Percentiles rank a stretch among this genome's conserved stretches.
phyloP scores from a whole-genome alignment of 2,797 vertebrate species.

The Oophaga sylvatica region DNA sequence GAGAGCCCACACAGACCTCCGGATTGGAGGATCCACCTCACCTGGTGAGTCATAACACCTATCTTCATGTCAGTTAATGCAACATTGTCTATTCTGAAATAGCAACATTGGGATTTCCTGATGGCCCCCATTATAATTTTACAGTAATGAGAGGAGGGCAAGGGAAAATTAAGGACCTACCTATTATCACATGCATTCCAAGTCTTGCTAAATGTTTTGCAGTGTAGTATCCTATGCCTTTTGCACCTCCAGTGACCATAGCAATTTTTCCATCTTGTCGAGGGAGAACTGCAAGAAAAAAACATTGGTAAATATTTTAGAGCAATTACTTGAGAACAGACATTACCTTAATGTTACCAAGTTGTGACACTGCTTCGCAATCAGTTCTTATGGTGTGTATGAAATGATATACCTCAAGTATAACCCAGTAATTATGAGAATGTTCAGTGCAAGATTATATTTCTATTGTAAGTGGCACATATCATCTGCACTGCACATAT shows the following conservation, averaged over 20 bases:
- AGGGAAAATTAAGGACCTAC: constrained; percentile 70
- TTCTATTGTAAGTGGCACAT: neutral
- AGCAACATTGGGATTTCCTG: neutral
- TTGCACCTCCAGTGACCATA: constrained; percentile 89
- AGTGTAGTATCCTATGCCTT: constrained; percentile 89
- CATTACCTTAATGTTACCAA: neutral
- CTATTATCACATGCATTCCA: constrained; percentile 90
- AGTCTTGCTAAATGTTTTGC: constrained; percentile 83
- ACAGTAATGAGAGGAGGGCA: neutral
- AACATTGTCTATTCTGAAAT: neutral
- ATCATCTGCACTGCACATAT: neutral
- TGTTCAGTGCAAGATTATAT: neutral
- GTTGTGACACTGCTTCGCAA: neutral
- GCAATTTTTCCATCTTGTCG: constrained; percentile 86
- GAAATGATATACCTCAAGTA: neutral
- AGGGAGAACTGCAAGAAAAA: constrained; percentile 76
- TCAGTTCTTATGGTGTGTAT: neutral
- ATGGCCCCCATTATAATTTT: neutral
- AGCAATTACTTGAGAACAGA: neutral
- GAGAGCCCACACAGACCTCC: no score
- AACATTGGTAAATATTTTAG: neutral
- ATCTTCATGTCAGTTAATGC: neutral
- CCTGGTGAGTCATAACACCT: no score
- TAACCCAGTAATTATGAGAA: neutral
- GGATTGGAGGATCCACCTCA: no score